Evolutionary conservation across 2,113 vertebrate genomes (phyloP).

Genomic region (Vidua chalybeata): DNA sequence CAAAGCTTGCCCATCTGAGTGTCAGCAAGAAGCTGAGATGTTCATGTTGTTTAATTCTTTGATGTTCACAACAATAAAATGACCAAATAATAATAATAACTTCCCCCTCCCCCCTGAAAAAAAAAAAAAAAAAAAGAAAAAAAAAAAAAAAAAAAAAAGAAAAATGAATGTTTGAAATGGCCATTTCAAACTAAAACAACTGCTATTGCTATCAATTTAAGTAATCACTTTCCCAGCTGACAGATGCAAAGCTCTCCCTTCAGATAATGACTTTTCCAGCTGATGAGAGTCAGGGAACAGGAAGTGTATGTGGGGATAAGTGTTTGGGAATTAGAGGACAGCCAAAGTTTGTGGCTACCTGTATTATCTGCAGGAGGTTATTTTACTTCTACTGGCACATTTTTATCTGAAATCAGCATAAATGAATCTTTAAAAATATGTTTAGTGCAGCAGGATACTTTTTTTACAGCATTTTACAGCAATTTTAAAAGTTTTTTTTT

Average conservation of each 20-base stretch:
- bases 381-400: neutral
- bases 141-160: neutral
- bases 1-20: neutral
- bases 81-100: neutral
- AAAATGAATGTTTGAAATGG: neutral
- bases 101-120: fast-evolving
- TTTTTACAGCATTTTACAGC: neutral
- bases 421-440: neutral
- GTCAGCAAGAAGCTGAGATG: neutral
- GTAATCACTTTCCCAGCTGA: slow-evolving; percentile 72
- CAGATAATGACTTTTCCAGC: slow-evolving; percentile 70
- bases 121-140: no score
- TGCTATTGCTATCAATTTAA: slow-evolving; percentile 69
- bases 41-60: neutral
- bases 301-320: slow-evolving; percentile 67
- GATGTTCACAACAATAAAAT: neutral
- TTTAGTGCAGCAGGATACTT: neutral
- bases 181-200: slow-evolving; percentile 58
- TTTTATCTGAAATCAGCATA: slow-evolving; percentile 5
- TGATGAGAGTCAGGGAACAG: slow-evolving; percentile 58
- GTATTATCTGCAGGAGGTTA: slow-evolving; percentile 35
- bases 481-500: neutral
- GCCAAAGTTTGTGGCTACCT: slow-evolving; percentile 68
- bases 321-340: slow-evolving; percentile 63
- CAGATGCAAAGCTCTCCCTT: slow-evolving; percentile 66